Base-by-base conservation (phyloP, 2,888 invertebrate genomes). In the Miltochrista miniata region DNA sequence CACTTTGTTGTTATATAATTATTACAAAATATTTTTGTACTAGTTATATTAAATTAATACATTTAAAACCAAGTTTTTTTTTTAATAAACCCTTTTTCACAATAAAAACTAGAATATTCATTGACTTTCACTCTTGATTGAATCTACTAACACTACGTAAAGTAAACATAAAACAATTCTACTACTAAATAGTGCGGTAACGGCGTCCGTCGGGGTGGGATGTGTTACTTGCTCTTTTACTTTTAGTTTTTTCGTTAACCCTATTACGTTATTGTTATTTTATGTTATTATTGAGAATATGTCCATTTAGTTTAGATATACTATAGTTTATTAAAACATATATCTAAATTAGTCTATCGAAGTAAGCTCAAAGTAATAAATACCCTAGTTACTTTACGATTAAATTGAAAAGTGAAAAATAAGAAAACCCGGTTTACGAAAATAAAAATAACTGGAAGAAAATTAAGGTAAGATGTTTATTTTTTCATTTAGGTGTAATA, bases 161-260 rank as follows among this genome's bases (percentile, higher is more conserved):
- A 13, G 7, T 14, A 7, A 40, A 34, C 35, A 37, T 34, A n/a
- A n/a, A n/a, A n/a, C n/a, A n/a, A n/a, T 39, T 37, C 18, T 55
- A 42, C 42, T 37, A 37, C 65, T 63, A 65, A 70, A 69, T 63
- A 77, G 79, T 80, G 74, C 74, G 68, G 65, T 68, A 51, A 65
- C 66, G 49, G 60, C 68, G 58, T 76, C 72, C 67, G 49, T 47
- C 31, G 51, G 39, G 50, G 61, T 36, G 54, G 74, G 76, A 61
- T 67, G 76, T 69, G 64, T 68, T 66, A 59, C 57, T 57, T 47
- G 74, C 69, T 70, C 72, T 73, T 70, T 61, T 57, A 67, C 49
- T 66, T 68, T 62, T 71, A 68, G 68, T 68, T 66, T 54, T 59
- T 58, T 64, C 48, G 61, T 55, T 63, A 59, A 31, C 8, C 48